phyloP scores from a whole-genome alignment of 23 tunicate genomes.

The Ciona savignyi region DNA sequence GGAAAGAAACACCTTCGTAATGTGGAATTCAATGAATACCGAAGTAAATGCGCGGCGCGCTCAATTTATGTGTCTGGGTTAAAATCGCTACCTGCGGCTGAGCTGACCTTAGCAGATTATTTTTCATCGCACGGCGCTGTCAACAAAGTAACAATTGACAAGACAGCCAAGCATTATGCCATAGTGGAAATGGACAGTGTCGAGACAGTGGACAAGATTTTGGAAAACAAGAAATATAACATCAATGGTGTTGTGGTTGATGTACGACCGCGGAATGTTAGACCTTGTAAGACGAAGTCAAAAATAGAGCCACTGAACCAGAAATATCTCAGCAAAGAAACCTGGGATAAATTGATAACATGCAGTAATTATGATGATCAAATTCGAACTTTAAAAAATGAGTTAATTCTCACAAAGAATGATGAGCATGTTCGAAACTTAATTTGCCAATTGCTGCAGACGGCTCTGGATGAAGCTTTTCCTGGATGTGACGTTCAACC shows the following conservation, averaged over 20 bases:
- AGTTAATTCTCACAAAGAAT: slow-evolving; percentile 4
- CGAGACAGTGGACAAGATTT: slow-evolving; percentile 9
- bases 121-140: slow-evolving; percentile 44
- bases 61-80: slow-evolving; percentile 60
- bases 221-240: slow-evolving; percentile 17
- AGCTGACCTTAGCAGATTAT: slow-evolving; percentile 69
- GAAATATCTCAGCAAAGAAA: background rate
- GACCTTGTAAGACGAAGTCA: background rate
- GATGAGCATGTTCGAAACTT: slow-evolving; percentile 45
- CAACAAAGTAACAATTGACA: slow-evolving; percentile 66
- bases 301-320: background rate
- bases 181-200: slow-evolving; percentile 50
- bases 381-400: background rate
- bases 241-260: slow-evolving; percentile 22
- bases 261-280: slow-evolving; percentile 47
- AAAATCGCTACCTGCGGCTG: slow-evolving; percentile 41
- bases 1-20: slow-evolving; percentile 60
- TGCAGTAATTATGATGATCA: background rate
- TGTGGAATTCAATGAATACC: slow-evolving; percentile 29
- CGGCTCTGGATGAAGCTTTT: slow-evolving; percentile 65
- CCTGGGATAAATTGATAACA: background rate
- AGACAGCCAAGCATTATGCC: slow-evolving; percentile 61
- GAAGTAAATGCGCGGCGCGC: slow-evolving; percentile 23
- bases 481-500: slow-evolving; percentile 40
- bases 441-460: slow-evolving; percentile 38